phyloP scores from a whole-genome alignment of 2,113 vertebrate genomes.

The Sylvilagus bachmani region DNA sequence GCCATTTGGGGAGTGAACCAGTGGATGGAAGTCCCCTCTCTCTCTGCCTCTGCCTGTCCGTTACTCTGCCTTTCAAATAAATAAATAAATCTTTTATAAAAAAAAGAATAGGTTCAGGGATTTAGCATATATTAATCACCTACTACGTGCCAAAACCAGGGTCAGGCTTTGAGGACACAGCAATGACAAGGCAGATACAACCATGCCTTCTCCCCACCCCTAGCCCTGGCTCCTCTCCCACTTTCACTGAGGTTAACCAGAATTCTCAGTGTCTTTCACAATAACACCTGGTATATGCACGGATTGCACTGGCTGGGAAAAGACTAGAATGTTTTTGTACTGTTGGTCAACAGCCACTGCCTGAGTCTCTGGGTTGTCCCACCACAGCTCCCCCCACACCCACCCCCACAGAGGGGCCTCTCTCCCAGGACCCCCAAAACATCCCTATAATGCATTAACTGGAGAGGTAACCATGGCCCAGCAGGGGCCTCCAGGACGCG shows the following conservation, averaged over 20 bases:
- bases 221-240: background rate
- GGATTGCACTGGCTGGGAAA: background rate
- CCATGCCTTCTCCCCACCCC: background rate
- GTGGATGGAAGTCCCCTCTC: too few relatives aligned
- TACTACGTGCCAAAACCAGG: background rate
- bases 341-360: background rate
- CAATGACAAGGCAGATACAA: background rate
- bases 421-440: background rate
- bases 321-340: background rate
- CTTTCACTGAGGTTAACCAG: background rate
- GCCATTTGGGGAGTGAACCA: too few relatives aligned
- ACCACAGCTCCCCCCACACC: background rate
- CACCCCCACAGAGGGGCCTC: background rate
- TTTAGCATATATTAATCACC: slow-evolving; percentile 3
- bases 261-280: background rate
- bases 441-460: background rate
- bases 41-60: too few relatives aligned
- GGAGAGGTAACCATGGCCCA: background rate
- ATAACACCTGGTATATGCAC: background rate
- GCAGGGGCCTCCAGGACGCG: background rate
- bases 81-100: too few relatives aligned
- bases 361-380: background rate
- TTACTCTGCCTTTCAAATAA: too few relatives aligned
- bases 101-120: background rate
- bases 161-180: background rate